Percentiles rank a stretch among this genome's conserved stretches.
Evolutionary conservation across 2,888 invertebrate genomes (phyloP).

Genomic region (Myathropa florea): DNA sequence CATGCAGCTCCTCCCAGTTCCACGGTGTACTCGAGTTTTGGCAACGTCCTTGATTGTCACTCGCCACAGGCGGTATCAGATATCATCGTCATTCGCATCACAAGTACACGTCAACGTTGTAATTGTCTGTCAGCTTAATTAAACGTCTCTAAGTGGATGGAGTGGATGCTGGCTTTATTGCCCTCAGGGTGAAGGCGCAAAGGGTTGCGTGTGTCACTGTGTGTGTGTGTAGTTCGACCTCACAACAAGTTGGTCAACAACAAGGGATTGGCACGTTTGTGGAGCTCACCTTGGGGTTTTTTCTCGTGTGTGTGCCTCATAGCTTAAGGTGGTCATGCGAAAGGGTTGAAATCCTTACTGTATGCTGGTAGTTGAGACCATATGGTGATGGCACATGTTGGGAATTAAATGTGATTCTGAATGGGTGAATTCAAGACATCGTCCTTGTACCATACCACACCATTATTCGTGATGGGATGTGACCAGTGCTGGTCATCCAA

Average conservation of each 20-base stretch:
- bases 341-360: background rate
- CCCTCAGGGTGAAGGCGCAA: background rate
- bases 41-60: slow-evolving; percentile 26
- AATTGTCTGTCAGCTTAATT: slow-evolving; percentile 45
- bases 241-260: background rate
- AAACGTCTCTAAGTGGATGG: slow-evolving; percentile 28
- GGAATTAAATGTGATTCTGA: background rate
- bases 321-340: background rate
- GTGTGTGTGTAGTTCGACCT: background rate
- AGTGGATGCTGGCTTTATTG: background rate
- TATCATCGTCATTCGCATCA: slow-evolving; percentile 38
- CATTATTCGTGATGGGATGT: too few relatives aligned
- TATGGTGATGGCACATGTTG: background rate
- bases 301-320: background rate
- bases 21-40: background rate
- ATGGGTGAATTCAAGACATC: background rate
- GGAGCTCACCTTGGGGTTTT: background rate
- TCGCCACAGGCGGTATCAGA: slow-evolving; percentile 28
- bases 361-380: background rate
- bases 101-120: slow-evolving; percentile 5
- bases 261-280: background rate
- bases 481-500: too few relatives aligned
- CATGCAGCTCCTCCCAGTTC: background rate
- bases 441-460: too few relatives aligned
- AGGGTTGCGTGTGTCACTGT: background rate